Percentiles rank a stretch among this genome's conserved stretches.
phyloP scores from a whole-genome alignment of 2,113 vertebrate species.

The Mus pahari region DNA sequence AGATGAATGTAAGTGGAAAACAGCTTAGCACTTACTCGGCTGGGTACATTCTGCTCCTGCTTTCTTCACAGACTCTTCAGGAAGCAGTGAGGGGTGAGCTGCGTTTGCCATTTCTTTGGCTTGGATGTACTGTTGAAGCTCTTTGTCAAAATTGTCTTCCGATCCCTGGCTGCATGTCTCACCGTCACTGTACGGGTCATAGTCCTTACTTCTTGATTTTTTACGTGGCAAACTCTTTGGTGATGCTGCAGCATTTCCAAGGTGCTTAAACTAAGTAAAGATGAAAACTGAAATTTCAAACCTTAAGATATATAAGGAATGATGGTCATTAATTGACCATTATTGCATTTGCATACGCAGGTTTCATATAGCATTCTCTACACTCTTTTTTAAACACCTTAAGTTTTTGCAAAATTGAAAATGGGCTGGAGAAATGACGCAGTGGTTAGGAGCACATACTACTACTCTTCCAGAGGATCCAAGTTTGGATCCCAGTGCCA shows the following conservation, averaged over 20 bases:
- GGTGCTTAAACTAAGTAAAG: slow-evolving; percentile 66
- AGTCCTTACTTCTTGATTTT: slow-evolving; percentile 81
- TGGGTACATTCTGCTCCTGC: background rate
- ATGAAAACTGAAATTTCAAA: slow-evolving; percentile 60
- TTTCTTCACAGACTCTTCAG: slow-evolving; percentile 53
- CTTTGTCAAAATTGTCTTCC: slow-evolving; percentile 75
- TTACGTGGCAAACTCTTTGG: background rate
- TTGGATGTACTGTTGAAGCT: slow-evolving; percentile 78
- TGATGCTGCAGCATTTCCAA: slow-evolving; percentile 32
- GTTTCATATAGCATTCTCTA: slow-evolving; percentile 15
- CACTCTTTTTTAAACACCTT: background rate
- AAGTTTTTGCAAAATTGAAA: slow-evolving; percentile 43
- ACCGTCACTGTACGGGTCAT: slow-evolving; percentile 66
- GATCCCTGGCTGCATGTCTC: slow-evolving; percentile 48
- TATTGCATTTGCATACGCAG: background rate
- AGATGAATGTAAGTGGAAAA: background rate
- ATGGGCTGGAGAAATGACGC: background rate
- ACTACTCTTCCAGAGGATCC: background rate
- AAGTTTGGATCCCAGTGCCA: background rate
- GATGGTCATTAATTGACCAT: background rate
- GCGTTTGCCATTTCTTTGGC: slow-evolving; percentile 75
- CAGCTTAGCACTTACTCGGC: slow-evolving; percentile 28
- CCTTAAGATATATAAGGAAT: background rate
- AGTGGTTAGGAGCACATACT: background rate
- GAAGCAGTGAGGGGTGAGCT: background rate